These are phyloP conservation scores for Apamea crenata DNA, from an alignment of 2,888 invertebrate species.

Conservation along the genomic window DNA sequence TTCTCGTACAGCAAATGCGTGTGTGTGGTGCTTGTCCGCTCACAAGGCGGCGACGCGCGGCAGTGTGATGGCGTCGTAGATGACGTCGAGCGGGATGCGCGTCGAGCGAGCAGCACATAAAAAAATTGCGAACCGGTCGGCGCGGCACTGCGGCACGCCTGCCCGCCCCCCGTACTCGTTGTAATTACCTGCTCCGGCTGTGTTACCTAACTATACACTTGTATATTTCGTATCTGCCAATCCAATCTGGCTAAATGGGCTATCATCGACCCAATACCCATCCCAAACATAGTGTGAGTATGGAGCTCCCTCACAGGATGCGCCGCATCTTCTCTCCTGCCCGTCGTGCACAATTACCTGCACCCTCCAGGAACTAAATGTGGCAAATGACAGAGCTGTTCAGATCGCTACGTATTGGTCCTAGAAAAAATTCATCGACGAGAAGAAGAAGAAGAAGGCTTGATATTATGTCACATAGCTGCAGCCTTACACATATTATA, in stretches of 20 bases:
- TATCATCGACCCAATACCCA: not conserved
- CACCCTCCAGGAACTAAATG: not conserved
- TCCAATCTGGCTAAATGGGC: not conserved
- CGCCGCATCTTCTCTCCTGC: not conserved
- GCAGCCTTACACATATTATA: not conserved
- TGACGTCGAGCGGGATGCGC: not conserved
- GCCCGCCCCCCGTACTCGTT: constrained; percentile 18
- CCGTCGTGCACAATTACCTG: not conserved
- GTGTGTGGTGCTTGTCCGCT: not conserved
- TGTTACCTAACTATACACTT: not conserved
- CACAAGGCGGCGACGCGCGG: not conserved
- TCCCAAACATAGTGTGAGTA: no score
- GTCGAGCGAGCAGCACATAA: constrained; percentile 17
- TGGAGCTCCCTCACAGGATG: not conserved
- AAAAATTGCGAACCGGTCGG: constrained; percentile 54
- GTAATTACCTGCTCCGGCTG: constrained; percentile 36
- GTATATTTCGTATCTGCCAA: not conserved
- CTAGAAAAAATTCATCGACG: not conserved
- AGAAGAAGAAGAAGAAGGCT: not conserved
- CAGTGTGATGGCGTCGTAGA: not conserved
- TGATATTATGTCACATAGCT: not conserved
- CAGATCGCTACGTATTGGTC: not conserved
- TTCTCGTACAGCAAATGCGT: not conserved
- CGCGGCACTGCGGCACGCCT: not conserved
- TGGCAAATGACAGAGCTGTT: not conserved